Conservation (phyloP, 2,113 vertebrate genomes). For the Thryonomys swinderianus region DNA sequence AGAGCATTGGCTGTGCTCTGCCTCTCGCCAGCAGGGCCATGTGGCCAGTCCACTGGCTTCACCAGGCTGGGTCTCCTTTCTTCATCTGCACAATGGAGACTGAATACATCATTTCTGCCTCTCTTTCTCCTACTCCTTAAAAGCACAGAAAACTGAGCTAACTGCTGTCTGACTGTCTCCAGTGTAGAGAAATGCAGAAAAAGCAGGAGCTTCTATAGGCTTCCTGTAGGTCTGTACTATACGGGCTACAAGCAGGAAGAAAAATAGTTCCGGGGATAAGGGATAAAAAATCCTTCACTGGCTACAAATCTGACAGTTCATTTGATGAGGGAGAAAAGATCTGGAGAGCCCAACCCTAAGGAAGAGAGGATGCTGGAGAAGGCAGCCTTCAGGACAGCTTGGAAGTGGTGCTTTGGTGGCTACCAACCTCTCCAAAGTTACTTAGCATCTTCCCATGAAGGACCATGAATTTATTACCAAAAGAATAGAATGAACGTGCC, state of each 20-base stretch:
- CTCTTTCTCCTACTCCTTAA: neutral
- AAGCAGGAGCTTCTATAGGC: neutral
- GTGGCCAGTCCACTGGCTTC: neutral
- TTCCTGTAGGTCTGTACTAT: neutral
- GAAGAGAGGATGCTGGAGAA: neutral
- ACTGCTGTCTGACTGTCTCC: neutral
- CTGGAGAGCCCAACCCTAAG: neutral
- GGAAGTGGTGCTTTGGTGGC: neutral
- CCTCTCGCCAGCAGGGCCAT: neutral
- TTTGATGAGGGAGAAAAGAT: neutral
- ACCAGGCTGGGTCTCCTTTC: neutral
- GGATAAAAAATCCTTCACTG: neutral
- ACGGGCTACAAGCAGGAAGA: neutral
- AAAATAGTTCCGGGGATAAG: neutral
- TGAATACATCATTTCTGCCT: neutral
- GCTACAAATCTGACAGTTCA: neutral
- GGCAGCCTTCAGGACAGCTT: neutral
- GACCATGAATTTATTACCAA: neutral
- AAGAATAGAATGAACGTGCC: neutral
- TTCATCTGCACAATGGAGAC: neutral
- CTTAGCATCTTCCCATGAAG: neutral
- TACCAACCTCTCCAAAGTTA: neutral
- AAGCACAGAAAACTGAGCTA: neutral
- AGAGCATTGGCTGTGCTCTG: neutral
- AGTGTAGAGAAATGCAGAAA: neutral